These are phyloP conservation scores for Bufo gargarizans DNA, from an alignment of 2,113 vertebrate species.

Conservation along the genomic window DNA sequence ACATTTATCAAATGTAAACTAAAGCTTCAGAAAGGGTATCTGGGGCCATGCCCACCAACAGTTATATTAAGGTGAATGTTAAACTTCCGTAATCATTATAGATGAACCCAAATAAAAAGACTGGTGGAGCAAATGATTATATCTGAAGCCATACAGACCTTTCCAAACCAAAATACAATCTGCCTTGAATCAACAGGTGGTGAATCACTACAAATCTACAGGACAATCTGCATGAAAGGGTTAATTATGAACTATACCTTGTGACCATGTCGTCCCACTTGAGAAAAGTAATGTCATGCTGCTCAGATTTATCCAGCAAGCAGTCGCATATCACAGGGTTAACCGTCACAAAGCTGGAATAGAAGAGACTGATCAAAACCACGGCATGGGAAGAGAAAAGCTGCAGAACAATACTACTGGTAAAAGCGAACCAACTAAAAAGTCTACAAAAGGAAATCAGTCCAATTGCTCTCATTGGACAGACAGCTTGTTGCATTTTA, in stretches of 20 bases:
- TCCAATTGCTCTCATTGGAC: no score
- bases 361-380: neutral
- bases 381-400: neutral
- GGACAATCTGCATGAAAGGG: no score
- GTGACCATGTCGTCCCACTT: slow-evolving; percentile 91
- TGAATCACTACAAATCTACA: no score
- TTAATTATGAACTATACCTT: slow-evolving; percentile 75
- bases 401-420: neutral
- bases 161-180: neutral
- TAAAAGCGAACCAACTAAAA: neutral
- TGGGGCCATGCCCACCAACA: no score
- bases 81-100: no score
- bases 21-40: no score
- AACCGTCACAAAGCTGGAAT: slow-evolving; percentile 83
- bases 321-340: slow-evolving; percentile 90
- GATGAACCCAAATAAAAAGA: no score
- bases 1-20: no score
- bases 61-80: no score
- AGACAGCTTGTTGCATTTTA: no score
- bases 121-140: neutral
- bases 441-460: no score
- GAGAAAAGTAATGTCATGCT: slow-evolving; percentile 78
- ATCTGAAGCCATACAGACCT: neutral
- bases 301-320: slow-evolving; percentile 87
- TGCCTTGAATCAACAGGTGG: no score